phyloP scores from a whole-genome alignment of 1,140 invertebrate genomes.

The Papilio polyxenes region DNA sequence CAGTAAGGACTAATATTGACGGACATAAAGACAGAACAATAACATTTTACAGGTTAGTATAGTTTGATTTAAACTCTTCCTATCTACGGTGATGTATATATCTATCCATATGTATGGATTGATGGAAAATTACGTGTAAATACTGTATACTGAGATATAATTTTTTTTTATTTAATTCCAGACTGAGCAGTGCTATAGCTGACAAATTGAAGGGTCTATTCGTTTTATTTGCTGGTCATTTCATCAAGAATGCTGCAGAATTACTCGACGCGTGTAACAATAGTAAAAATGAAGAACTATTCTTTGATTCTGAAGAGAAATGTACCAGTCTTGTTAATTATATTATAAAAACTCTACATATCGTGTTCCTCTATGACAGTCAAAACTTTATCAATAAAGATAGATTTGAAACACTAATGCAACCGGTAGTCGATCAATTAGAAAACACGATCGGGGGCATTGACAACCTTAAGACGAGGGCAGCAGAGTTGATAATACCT shows the following conservation, averaged over 20 bases:
- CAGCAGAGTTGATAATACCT: constrained; percentile 85
- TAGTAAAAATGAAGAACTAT: constrained; percentile 77
- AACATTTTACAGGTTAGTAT: constrained; percentile 87
- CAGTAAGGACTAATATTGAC: constrained; percentile 82
- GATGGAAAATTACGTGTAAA: not conserved
- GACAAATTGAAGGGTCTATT: constrained; percentile 93
- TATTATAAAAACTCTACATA: constrained; percentile 87
- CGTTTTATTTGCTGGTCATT: constrained; percentile 92
- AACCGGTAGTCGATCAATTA: constrained; percentile 93
- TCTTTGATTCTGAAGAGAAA: constrained; percentile 80
- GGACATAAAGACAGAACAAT: constrained; percentile 84
- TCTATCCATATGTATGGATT: too few species aligned
- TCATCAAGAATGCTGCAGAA: constrained; percentile 89
- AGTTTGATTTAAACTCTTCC: not conserved
- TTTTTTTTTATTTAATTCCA: constrained; percentile 56
- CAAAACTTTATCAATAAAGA: constrained; percentile 92
- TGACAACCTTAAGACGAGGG: constrained; percentile 82
- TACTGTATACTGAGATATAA: not conserved
- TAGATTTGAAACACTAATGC: constrained; percentile 90
- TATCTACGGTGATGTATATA: not conserved
- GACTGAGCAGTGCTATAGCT: constrained; percentile 88
- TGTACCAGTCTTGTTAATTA: constrained; percentile 83
- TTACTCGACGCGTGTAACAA: constrained; percentile 84
- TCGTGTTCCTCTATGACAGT: constrained; percentile 91
- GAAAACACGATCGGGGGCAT: constrained; percentile 89